Conservation (phyloP, 2,888 invertebrate species). For the Geophilus truncorum region DNA sequence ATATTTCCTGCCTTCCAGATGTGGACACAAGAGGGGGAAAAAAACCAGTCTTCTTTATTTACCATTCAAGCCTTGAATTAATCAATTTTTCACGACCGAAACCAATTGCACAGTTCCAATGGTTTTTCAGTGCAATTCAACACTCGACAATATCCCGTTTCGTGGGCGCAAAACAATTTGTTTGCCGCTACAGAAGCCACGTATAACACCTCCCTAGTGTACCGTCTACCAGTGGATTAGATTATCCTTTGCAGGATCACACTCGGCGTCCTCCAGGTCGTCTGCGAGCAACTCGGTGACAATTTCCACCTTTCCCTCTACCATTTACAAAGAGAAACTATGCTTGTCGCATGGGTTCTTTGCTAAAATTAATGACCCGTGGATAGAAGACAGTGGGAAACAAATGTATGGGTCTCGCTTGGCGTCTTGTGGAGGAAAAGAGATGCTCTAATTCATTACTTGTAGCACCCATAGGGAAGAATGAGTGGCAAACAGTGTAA, state of each 20-base stretch:
- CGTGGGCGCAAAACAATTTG: background rate
- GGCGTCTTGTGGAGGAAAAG: background rate
- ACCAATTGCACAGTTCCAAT: background rate
- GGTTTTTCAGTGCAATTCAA: background rate
- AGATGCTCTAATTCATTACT: conserved; percentile 10
- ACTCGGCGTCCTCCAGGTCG: background rate
- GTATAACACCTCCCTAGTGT: background rate
- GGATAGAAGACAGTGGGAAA: background rate
- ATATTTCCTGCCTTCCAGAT: background rate
- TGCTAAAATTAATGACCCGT: conserved; percentile 3
- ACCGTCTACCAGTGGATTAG: background rate
- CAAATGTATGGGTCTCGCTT: background rate
- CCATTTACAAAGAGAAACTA: background rate
- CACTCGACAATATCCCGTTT: background rate
- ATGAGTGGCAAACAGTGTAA: conserved; percentile 2
- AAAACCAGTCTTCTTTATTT: background rate
- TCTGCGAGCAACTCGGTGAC: background rate
- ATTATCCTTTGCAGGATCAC: conserved; percentile 3
- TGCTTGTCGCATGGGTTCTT: background rate
- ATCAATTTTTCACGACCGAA: background rate
- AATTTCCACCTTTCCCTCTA: background rate
- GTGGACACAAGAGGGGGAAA: background rate
- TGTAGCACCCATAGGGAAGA: background rate
- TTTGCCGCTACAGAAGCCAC: background rate
- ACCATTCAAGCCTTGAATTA: background rate